Base-by-base conservation (phyloP, 2,888 invertebrate species). In the Oxycera nigricornis region DNA sequence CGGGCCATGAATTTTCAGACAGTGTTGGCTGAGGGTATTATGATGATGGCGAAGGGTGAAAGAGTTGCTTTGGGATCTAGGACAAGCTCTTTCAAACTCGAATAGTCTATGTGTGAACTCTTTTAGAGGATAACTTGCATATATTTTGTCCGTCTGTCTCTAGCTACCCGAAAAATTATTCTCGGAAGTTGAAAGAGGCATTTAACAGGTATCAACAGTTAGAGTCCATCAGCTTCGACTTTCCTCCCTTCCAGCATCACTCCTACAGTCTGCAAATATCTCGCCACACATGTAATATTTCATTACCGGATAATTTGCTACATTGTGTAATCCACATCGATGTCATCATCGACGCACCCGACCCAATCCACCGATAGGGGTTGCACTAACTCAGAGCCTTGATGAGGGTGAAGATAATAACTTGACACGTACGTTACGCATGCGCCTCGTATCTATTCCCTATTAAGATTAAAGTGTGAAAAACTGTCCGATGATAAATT, bases 401-500 rank as follows among this genome's bases (percentile, higher is more conserved):
- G 73, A 73, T 68, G 73, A 50, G 57, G 59, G 20, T 46, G 46
- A 28, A 57, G 68, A 73, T 62, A 67, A 30, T 59, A 35, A 73
- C 65, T 70, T 31, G 70, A 70, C 55, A 55, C 55, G 70, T 55
- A 31, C 70, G 30, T 70, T 70, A 52, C 68, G 75, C 75, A 73
- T 67, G 68, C 75, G 75, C 68, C 46, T 70, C 70, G 17, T 24
- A 52, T 68, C 50, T 68, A 68, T 68, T 46, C 50, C 59, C 68
- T 55, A 50, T 68, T 75, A 75, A 55, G 31, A 24, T 31, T 31
- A 35, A 62, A 70, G 72, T 75, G 75, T 73, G 75, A 75, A n/a
- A n/a, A 75, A 72, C 39, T 61, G 31, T 52, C 52, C 28, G 73
- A 61, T 75, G 73, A 73, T 75, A 75, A 75, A 75, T 75, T 75